phyloP scores from a whole-genome alignment of 1,140 invertebrate species.

The Pinna nobilis region DNA sequence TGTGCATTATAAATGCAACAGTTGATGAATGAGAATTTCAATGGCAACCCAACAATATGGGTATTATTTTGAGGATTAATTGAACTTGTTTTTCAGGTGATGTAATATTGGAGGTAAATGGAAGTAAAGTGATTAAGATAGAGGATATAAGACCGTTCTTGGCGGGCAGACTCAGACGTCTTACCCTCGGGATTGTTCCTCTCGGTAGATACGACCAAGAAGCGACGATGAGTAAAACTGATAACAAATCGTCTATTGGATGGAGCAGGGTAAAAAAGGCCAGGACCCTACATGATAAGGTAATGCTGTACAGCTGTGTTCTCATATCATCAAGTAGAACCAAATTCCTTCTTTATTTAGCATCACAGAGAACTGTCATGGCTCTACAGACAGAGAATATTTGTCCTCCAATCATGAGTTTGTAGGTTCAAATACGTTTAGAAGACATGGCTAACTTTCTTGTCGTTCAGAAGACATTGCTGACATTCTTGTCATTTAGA shows the following conservation, averaged over 20 bases:
- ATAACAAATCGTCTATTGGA: background rate
- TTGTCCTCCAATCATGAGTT: no score
- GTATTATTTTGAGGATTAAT: no score
- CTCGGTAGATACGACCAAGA: conserved; percentile 41
- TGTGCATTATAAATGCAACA: no score
- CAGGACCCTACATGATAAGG: conserved; percentile 66
- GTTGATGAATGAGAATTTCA: no score
- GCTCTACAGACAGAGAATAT: no score
- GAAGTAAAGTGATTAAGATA: conserved; percentile 41
- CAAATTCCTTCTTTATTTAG: background rate
- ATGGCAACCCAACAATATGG: no score
- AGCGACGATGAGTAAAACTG: background rate
- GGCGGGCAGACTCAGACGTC: conserved; percentile 42
- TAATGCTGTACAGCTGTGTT: conserved; percentile 20
- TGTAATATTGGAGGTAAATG: conserved; percentile 68
- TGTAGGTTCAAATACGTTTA: no score
- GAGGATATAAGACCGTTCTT: conserved; percentile 54
- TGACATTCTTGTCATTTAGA: no score
- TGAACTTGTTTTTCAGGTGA: conserved; percentile 65
- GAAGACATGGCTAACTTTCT: no score
- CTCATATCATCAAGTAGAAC: background rate
- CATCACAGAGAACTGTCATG: no score
- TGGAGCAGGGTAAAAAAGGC: conserved; percentile 58
- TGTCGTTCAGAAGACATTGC: no score
- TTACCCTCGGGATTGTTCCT: conserved; percentile 62